phyloP scores from a whole-genome alignment of 2,113 vertebrate genomes.

The Sinocyclocheilus anshuiensis region DNA sequence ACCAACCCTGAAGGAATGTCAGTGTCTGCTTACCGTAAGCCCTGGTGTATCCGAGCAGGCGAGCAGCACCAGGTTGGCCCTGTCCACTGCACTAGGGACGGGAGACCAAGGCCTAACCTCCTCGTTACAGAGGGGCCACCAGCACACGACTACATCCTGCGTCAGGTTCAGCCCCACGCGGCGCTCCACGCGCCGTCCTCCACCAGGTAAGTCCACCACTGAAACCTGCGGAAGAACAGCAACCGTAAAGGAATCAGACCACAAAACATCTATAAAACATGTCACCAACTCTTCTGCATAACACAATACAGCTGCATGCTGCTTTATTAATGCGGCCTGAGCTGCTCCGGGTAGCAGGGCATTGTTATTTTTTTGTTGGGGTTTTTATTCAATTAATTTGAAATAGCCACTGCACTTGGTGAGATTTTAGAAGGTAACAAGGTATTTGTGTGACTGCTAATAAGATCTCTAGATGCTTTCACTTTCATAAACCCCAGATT shows the following conservation, averaged over 20 bases:
- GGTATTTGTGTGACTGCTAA: conserved; percentile 36
- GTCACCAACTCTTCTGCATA: neutral
- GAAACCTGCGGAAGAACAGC: conserved; percentile 74
- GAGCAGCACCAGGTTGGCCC: conserved; percentile 86
- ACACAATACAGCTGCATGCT: conserved; percentile 3
- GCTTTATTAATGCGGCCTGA: conserved; percentile 7
- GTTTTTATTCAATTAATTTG: neutral
- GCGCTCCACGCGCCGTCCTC: conserved; percentile 72
- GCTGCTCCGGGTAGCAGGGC: neutral
- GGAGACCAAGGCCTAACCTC: conserved; percentile 88
- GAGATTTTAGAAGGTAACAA: conserved; percentile 15
- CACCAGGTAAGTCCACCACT: conserved; percentile 79
- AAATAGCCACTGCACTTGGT: neutral
- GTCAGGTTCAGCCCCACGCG: conserved; percentile 77
- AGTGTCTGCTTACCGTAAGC: conserved; percentile 80
- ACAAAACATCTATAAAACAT: conserved; percentile 32
- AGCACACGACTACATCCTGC: conserved; percentile 87
- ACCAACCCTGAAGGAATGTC: conserved; percentile 4
- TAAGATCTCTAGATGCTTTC: conserved; percentile 51
- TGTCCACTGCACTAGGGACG: conserved; percentile 76
- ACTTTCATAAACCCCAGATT: conserved; percentile 15
- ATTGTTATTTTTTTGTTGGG: neutral
- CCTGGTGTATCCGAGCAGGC: conserved; percentile 77
- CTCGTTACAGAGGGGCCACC: conserved; percentile 82
- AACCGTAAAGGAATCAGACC: neutral